These are phyloP conservation scores for Gavia stellata DNA, from an alignment of 2,113 vertebrate genomes.

Conservation along the genomic window DNA sequence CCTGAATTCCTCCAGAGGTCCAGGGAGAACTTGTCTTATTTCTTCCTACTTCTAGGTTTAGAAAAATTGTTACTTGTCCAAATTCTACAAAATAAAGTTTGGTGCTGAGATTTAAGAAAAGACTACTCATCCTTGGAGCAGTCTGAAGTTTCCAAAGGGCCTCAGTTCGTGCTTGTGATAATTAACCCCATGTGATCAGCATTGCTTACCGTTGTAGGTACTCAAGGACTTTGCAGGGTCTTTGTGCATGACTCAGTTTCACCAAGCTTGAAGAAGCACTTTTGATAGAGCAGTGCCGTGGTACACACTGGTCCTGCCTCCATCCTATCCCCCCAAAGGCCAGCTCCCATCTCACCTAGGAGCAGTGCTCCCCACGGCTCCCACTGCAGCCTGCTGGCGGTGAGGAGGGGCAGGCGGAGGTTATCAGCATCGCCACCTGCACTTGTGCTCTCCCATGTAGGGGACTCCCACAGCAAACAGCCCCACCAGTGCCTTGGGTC, in stretches of 20 bases:
- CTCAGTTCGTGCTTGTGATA: background rate
- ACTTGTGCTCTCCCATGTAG: background rate
- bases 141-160: background rate
- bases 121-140: background rate
- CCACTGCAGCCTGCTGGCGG: background rate
- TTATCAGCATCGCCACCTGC: rapidly evolving
- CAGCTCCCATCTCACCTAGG: background rate
- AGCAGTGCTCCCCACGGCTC: background rate
- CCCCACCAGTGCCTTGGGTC: background rate
- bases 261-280: background rate
- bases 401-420: background rate
- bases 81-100: background rate
- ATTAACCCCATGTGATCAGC: background rate
- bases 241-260: background rate
- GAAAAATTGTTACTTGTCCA: background rate
- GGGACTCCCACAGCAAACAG: background rate
- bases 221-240: background rate
- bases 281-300: background rate
- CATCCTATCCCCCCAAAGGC: too few relatives aligned
- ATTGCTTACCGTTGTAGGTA: background rate
- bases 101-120: background rate
- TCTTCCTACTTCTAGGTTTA: background rate
- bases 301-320: too few relatives aligned
- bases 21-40: background rate
- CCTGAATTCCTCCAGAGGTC: background rate